Evolutionary conservation across 2,113 vertebrate genomes (phyloP), one percentile per base, ranked within the genome.

Genomic region (Tringa solitaria): DNA sequence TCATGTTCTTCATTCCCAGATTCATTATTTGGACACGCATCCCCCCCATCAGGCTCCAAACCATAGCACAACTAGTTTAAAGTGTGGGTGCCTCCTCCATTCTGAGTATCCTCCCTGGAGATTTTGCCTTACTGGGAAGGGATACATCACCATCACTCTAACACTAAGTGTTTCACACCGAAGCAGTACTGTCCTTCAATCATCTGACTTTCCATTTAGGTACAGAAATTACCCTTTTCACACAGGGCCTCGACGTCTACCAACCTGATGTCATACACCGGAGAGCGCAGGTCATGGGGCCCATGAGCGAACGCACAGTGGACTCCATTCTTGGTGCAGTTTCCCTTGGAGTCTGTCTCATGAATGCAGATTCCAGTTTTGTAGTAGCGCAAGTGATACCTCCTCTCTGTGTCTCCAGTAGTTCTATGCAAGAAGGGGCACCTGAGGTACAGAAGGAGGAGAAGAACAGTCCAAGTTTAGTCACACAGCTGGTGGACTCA

Each of bases 341-440:
- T 99, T 91, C 99, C 99, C 97, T 99, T 99, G 7, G 98, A 98
- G 96, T 99, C 99, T 0, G 99, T 99, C 98, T 99, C 99, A 26
- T 99, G 99, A 95, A 99, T 99, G 95, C 99, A 99, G 79, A 99
- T 99, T 89, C 99, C 99, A 17, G 99, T 99, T 92, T 99, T 99
- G 94, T 99, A 99, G 96, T 99, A 99, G 79, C 99, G 98, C 69
- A 99, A 97, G 95, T 99, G 99, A 96, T 99, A 99, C 70, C 99
- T 98, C 74, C 99, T 98, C 96, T 99, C 99, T 0, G 99, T 99
- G 98, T 99, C 99, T 59, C 99, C 99, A 21, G 99, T 99, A 85
- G 99, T 99, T 96, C 99, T 98, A 77, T 99, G 99, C 90, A 99
- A 97, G 97, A 99, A 99, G 4, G 99, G 99, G 92, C 99, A 99